Conservation (phyloP, 2,888 invertebrate genomes). For the Dugesia japonica region DNA sequence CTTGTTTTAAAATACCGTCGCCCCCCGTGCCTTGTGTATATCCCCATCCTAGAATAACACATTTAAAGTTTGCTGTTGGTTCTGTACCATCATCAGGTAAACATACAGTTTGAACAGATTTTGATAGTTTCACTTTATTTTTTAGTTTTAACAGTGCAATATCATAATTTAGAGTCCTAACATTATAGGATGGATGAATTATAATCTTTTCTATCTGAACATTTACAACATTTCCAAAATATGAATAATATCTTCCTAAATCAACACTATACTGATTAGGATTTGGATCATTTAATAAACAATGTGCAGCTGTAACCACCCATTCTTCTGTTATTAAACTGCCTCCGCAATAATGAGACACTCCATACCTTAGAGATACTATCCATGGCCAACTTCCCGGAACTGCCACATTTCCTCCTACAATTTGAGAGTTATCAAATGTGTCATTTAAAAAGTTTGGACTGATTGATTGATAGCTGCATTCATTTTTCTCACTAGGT, state of each 20-base stretch:
- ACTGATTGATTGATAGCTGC: not conserved
- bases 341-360: slow-evolving; percentile 20
- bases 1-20: not conserved
- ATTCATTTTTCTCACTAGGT: not conserved
- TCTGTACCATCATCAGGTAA: not conserved
- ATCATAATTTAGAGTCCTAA: not conserved
- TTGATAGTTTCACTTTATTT: not conserved
- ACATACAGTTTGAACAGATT: not conserved
- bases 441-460: not conserved
- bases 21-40: not conserved
- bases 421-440: not conserved
- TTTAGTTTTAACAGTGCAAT: slow-evolving; percentile 6
- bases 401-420: slow-evolving; percentile 10
- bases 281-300: not conserved
- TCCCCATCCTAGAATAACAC: slow-evolving; percentile 12
- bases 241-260: not conserved
- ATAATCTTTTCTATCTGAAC: not conserved
- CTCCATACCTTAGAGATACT: not conserved
- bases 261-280: not conserved
- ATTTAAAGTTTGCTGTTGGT: not conserved
- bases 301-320: slow-evolving; percentile 28
- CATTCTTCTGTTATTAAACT: not conserved
- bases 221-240: not conserved
- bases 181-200: not conserved
- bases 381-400: slow-evolving; percentile 13